phyloP scores from a whole-genome alignment of 2,888 invertebrate species.

The Noctua janthina region DNA sequence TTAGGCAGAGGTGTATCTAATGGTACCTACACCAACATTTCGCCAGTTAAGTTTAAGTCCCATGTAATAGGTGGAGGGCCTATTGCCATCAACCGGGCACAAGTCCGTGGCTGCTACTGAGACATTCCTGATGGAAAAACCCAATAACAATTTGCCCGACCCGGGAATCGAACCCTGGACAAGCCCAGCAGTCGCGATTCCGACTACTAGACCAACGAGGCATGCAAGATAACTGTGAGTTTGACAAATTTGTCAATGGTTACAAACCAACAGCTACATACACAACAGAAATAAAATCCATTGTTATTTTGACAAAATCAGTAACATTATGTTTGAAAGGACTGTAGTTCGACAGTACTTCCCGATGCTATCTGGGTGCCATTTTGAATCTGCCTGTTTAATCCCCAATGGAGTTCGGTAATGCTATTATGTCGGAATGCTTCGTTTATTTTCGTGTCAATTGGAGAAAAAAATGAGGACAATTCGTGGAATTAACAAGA shows the following conservation, averaged over 20 bases:
- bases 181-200: not conserved
- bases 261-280: not conserved
- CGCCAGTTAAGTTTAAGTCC: not conserved
- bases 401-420: conserved; percentile 37
- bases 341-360: not conserved
- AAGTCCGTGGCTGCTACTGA: not conserved
- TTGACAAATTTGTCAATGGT: not conserved
- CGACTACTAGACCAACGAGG: not conserved
- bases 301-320: not conserved
- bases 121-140: not conserved
- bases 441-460: conserved; percentile 23
- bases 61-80: not conserved
- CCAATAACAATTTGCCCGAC: too few species aligned
- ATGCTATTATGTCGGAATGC: conserved; percentile 15
- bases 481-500: not conserved
- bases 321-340: not conserved
- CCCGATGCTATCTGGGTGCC: conserved; percentile 10
- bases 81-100: not conserved
- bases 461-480: conserved; percentile 26
- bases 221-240: not conserved
- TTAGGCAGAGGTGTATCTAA: not conserved
- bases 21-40: not conserved
- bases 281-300: not conserved
- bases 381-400: conserved; percentile 35
- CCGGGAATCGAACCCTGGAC: not conserved